phyloP scores from a whole-genome alignment of 2,888 invertebrate genomes.

The Parnassius glacialis region DNA sequence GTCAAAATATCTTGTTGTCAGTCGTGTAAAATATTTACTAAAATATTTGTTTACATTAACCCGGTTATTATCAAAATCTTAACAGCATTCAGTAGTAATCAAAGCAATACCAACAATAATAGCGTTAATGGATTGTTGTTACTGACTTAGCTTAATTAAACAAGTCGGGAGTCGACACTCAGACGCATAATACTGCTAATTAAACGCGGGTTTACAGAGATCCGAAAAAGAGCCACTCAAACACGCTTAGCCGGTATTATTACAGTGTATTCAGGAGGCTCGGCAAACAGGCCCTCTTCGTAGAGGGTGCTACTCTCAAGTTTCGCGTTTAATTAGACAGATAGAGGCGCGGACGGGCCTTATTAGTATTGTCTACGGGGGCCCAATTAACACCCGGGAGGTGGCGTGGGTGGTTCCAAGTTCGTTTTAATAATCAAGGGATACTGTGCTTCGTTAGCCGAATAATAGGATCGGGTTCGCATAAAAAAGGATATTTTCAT shows the following conservation, averaged over 20 bases:
- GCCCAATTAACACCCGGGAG: slow-evolving; percentile 79
- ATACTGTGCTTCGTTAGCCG: slow-evolving; percentile 76
- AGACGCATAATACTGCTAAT: slow-evolving; percentile 79
- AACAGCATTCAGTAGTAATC: slow-evolving; percentile 21
- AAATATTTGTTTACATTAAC: not conserved
- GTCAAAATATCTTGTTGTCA: not conserved
- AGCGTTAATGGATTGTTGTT: slow-evolving; percentile 66
- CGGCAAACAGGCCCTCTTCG: slow-evolving; percentile 75
- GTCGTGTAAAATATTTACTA: not conserved
- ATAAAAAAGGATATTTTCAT: slow-evolving; percentile 32
- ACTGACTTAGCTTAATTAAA: slow-evolving; percentile 80
- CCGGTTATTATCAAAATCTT: slow-evolving; percentile 3
- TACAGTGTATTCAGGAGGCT: slow-evolving; percentile 78
- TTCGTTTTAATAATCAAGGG: slow-evolving; percentile 80
- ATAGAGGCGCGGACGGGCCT: slow-evolving; percentile 80
- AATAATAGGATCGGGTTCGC: slow-evolving; percentile 70
- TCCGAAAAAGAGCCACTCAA: slow-evolving; percentile 80
- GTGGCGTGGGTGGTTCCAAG: slow-evolving; percentile 71
- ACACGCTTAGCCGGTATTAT: slow-evolving; percentile 81
- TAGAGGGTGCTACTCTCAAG: slow-evolving; percentile 79
- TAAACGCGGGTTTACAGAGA: slow-evolving; percentile 79
- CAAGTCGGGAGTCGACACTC: slow-evolving; percentile 75
- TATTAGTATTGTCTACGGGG: slow-evolving; percentile 82
- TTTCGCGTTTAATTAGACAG: slow-evolving; percentile 81
- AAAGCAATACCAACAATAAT: slow-evolving; percentile 42